Evolutionary conservation across 1,140 invertebrate genomes (phyloP), one percentile per base, ranked within the genome.

Genomic region (Eubasilissa regina): DNA sequence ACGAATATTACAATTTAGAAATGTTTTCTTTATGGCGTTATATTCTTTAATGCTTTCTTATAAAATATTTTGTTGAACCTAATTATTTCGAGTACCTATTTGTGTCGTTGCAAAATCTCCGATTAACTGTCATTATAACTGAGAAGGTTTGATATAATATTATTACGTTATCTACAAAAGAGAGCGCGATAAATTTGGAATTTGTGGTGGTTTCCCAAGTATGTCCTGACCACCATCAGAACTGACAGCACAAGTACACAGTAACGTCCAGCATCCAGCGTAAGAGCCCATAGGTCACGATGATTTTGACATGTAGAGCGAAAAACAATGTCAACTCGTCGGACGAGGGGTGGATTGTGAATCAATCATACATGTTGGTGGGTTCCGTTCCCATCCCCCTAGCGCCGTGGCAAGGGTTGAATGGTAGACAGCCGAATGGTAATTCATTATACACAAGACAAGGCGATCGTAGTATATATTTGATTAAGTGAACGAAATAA

Each of bases 251-350:
- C 15, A 15, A 56, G 58, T 12, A 13, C 25, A 25, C 48, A 19
- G 75, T 13, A 66, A 43, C 68, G 76, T 64, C 25, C 60, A 70
- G 47, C 43, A 51, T 47, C 21, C 9, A 60, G 66, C 17, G 58
- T 19, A 45, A 48, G 58, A 47, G 56, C 75, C 58, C 17, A 64
- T 35, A 3, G 25, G 25, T 35, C 25, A 21, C 45, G 55, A 25
- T 60, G 21, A 45, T 60, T 68, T 78, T 81, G 75, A 81, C 76
- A 75, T 66, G 80, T 77, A 43, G 70, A 81, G 72, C 75, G 80
- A 77, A 81, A 70, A 81, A 81, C 80, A 81, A 73, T 78, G 80
- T 81, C 66, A 70, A 44, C 62, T 74, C 60, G 66, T 55, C n/a
- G 78, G 13, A 17, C 11, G 48, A 25, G 53, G 43, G 70, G 48